Evolutionary conservation across 2,888 invertebrate genomes (phyloP).

Genomic region (Physocephala rufipes): DNA sequence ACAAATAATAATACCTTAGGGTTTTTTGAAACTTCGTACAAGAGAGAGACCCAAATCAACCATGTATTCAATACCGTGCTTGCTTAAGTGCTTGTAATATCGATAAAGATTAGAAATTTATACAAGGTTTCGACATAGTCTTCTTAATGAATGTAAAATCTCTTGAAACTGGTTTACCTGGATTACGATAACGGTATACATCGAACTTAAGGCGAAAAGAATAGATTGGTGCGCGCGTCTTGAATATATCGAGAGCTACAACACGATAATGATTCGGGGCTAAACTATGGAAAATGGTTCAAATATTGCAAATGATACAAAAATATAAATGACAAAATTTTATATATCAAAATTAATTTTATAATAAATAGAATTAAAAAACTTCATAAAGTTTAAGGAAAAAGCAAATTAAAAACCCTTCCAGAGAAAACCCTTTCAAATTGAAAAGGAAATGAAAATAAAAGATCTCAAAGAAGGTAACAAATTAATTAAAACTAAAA

Average conservation of each 20-base stretch:
- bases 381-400: background rate
- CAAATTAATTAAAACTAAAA: background rate
- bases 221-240: conserved; percentile 64
- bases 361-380: too few relatives aligned
- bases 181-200: conserved; percentile 58
- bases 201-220: conserved; percentile 64
- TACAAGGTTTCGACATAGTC: too few relatives aligned
- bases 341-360: background rate
- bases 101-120: too few relatives aligned
- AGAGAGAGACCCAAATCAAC: too few relatives aligned
- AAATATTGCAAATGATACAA: conserved; percentile 3
- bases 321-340: conserved; percentile 14
- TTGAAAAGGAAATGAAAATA: too few relatives aligned
- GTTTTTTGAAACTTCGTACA: too few relatives aligned
- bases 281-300: conserved; percentile 43
- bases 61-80: too few relatives aligned
- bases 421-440: background rate
- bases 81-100: too few relatives aligned
- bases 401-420: background rate
- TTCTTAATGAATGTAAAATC: background rate
- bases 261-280: conserved; percentile 67
- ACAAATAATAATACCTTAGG: too few relatives aligned
- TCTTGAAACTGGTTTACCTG: conserved; percentile 56
- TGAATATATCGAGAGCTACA: conserved; percentile 70
- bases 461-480: background rate